phyloP scores from a whole-genome alignment of 2,113 vertebrate species.

The Antennarius striatus region DNA sequence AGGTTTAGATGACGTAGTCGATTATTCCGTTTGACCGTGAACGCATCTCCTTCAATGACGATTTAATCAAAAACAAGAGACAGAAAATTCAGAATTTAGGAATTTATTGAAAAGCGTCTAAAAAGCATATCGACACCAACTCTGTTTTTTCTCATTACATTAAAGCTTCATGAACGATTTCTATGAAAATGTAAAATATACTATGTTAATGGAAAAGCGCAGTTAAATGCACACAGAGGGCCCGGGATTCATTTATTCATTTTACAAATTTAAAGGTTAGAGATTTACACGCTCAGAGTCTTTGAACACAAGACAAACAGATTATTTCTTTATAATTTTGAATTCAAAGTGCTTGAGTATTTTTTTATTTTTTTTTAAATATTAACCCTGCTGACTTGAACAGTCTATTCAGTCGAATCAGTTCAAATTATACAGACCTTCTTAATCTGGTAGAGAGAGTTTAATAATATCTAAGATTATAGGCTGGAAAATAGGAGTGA shows the following conservation, averaged over 20 bases:
- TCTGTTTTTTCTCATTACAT: slow-evolving; percentile 28
- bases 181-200: slow-evolving; percentile 62
- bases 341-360: slow-evolving; percentile 69
- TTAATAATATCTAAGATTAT: slow-evolving; percentile 6
- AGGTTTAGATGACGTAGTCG: no score
- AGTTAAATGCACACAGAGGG: slow-evolving; percentile 16
- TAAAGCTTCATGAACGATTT: slow-evolving; percentile 47
- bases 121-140: slow-evolving; percentile 50
- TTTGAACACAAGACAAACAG: slow-evolving; percentile 31
- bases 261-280: slow-evolving; percentile 43
- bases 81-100: slow-evolving; percentile 24
- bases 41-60: not conserved
- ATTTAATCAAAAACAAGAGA: not conserved
- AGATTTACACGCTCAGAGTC: slow-evolving; percentile 2
- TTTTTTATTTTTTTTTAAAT: slow-evolving; percentile 44
- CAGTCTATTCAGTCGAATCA: slow-evolving; percentile 26
- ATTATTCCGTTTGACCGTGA: no score
- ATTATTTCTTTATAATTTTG: slow-evolving; percentile 44
- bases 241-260: slow-evolving; percentile 12
- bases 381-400: slow-evolving; percentile 8
- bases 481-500: slow-evolving; percentile 14
- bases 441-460: slow-evolving; percentile 15
- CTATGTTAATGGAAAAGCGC: slow-evolving; percentile 35
- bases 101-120: slow-evolving; percentile 70
- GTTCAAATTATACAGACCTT: slow-evolving; percentile 37